Base-by-base conservation (phyloP, 1,140 invertebrate genomes). In the Nasonia longicornis region DNA sequence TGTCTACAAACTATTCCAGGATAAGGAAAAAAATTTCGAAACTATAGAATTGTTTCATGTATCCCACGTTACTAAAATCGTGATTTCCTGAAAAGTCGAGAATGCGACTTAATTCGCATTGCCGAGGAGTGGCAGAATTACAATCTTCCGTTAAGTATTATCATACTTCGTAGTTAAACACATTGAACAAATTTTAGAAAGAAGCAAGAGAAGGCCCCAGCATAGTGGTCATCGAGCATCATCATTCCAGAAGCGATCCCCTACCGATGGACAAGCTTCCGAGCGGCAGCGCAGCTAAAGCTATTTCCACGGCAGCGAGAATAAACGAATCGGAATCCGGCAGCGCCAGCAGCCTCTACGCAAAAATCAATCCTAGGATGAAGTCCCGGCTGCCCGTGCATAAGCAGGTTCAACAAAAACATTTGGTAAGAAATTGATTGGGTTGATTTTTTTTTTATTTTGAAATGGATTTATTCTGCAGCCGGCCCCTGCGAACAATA, bases 191-290 rank as follows among this genome's bases (percentile, higher is more conserved):
- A 16, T 48, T 69, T 14, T 10, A 75, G 72, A 45, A 75, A 7
- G 79, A 81, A 38, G 22, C 42, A 11, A 81, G 76, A 22, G 81
- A 78, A 20, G 66, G 86, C 42, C 87, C 89, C 11, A 89, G 91
- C 74, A 87, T 90, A 1, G 86, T 91, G 8, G 84, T 87, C 3
- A 91, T 91, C 31, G 92, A 93, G 77, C 94, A 95, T 87, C 92
- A 93, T 76, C 94, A 96, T 91, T 95, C 95, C n/a, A 92, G 91
- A 76, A 95, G 95, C 45, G 95, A 96, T 89, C 89, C 90, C 7
- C 35, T 90, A 52, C 89, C 89, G 0, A 89, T 90, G 88, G 89
- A 90, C 11, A 69, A 79, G 58, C 16, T 82, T 35, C 70, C 70
- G 14, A 88, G 74, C 66, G 82, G 87, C 6, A 77, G 83, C 35